phyloP scores from a whole-genome alignment of 2,797 vertebrate genomes.

The Ptychadena robeensis region DNA sequence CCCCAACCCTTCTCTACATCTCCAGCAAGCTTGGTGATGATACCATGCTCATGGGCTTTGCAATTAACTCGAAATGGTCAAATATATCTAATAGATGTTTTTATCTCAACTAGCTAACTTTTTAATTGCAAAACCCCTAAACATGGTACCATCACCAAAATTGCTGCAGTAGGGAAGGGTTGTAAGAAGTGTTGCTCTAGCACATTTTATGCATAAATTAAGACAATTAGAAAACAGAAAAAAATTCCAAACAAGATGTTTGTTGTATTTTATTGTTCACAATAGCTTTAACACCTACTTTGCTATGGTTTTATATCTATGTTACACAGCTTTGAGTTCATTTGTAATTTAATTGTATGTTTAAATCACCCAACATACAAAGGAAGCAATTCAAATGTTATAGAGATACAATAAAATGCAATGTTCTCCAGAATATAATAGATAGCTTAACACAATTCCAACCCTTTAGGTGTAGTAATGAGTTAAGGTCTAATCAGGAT shows the following conservation, averaged over 20 bases:
- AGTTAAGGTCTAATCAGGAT: conserved; percentile 32
- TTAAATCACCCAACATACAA: conserved; percentile 8
- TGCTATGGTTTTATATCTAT: not conserved
- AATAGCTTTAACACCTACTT: conserved; percentile 5
- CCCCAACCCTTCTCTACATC: too few species aligned
- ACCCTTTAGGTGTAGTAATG: conserved; percentile 35
- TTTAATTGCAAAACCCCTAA: too few species aligned
- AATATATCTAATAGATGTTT: too few species aligned
- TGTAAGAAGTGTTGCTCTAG: too few species aligned
- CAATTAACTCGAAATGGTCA: too few species aligned
- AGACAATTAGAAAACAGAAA: not conserved
- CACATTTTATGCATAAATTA: too few species aligned
- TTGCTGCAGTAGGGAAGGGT: too few species aligned
- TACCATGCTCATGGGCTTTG: too few species aligned
- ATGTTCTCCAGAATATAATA: conserved; percentile 19
- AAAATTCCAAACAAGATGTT: not conserved
- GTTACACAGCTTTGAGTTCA: not conserved
- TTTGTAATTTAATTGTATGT: too few species aligned
- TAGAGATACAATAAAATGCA: not conserved
- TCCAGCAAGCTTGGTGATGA: too few species aligned
- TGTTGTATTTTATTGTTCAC: not conserved
- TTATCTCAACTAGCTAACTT: too few species aligned
- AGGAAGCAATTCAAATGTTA: conserved; percentile 25
- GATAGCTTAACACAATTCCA: conserved; percentile 18
- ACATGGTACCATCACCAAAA: too few species aligned